A percentile compares a stretch with the other conserved stretches of the same genome.
Evolutionary conservation across 2,113 vertebrate species (phyloP).

Genomic region (Atractosteus spatula): DNA sequence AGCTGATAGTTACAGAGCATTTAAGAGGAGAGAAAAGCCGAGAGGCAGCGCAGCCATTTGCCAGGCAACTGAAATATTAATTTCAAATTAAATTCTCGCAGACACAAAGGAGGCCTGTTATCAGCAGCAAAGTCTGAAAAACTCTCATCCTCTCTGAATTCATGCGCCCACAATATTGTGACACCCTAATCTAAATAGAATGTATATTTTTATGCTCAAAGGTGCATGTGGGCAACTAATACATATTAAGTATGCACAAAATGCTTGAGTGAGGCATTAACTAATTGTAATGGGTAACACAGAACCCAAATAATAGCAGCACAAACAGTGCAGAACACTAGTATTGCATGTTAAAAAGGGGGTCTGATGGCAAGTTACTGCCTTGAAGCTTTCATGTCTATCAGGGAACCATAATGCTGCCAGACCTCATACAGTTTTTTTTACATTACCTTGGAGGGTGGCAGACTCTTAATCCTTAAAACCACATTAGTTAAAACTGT

Average conservation of each 20-base stretch:
- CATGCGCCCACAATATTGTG: conserved; percentile 9
- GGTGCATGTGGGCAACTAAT: conserved; percentile 27
- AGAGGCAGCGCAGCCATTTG: no score
- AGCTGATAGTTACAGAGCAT: no score
- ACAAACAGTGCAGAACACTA: neutral
- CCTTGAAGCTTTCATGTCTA: neutral
- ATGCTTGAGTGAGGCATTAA: neutral
- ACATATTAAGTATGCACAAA: conserved; percentile 22
- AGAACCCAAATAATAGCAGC: neutral
- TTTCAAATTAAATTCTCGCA: conserved; percentile 23
- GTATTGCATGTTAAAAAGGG: neutral
- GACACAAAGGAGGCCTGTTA: conserved; percentile 15
- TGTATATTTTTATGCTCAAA: conserved; percentile 31
- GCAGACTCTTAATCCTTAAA: conserved; percentile 13
- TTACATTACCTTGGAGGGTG: neutral
- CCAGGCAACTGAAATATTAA: conserved; percentile 1
- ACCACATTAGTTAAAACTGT: conserved; percentile 18
- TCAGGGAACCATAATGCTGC: neutral
- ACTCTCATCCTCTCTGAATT: conserved; percentile 8
- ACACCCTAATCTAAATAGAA: conserved; percentile 24
- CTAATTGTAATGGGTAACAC: conserved; percentile 8
- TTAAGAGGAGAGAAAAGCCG: no score
- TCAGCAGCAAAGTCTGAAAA: conserved; percentile 18
- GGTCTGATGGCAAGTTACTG: conserved; percentile 2
- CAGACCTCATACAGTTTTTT: neutral